Percentiles rank a stretch among this genome's conserved stretches.
Conservation (phyloP, 2,888 invertebrate species). For the Dinocampus coccinellae region DNA sequence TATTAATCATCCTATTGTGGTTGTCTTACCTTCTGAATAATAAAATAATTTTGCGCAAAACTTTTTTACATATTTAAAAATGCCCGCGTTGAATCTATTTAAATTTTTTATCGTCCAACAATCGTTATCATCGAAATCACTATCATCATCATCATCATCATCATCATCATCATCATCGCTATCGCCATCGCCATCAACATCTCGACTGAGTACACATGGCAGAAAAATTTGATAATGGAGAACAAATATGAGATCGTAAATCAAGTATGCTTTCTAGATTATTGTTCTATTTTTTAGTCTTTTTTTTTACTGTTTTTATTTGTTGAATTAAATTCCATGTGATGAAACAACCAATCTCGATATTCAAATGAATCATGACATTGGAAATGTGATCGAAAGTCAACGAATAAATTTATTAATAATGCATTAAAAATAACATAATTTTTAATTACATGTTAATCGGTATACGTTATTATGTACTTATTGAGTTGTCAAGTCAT, state of each 20-base stretch:
- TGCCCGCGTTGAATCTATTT: background rate
- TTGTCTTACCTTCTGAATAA: constrained; percentile 24
- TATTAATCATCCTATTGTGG: constrained; percentile 27
- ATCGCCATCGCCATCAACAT: too few relatives aligned
- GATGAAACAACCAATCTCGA: background rate
- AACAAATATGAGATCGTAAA: background rate
- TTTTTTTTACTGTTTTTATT: background rate
- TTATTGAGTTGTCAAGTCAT: constrained; percentile 37
- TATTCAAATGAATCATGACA: constrained; percentile 8
- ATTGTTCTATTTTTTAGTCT: too few relatives aligned
- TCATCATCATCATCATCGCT: too few relatives aligned
- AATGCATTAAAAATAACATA: background rate
- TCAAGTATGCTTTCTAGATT: too few relatives aligned
- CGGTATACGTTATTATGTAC: constrained; percentile 37
- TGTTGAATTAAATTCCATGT: background rate
- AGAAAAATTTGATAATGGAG: background rate
- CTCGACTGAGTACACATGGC: background rate
- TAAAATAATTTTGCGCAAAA: constrained; percentile 25
- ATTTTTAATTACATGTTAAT: background rate
- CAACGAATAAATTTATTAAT: background rate
- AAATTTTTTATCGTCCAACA: too few relatives aligned
- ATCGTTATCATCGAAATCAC: background rate
- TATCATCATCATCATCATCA: background rate
- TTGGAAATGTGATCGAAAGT: background rate
- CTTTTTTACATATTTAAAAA: constrained; percentile 22